These are phyloP conservation scores for Planococcus citri DNA, from an alignment of 1,140 invertebrate genomes.

Conservation along the genomic window DNA sequence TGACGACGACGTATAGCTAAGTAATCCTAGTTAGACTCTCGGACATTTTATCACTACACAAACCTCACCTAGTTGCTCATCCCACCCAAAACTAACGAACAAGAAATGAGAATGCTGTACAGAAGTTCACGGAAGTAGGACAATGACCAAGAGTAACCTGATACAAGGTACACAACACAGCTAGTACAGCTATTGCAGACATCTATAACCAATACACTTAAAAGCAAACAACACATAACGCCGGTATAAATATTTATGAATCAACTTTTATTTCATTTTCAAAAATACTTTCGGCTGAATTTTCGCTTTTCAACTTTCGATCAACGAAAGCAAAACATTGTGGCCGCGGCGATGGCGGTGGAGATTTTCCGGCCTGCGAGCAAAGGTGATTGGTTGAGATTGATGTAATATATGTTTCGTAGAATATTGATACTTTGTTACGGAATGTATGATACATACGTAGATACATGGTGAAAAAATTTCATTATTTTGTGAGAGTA, in stretches of 20 bases:
- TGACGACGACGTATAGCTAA: no score
- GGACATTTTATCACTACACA: neutral
- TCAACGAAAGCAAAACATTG: neutral
- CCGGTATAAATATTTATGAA: constrained; percentile 15
- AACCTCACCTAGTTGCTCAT: constrained; percentile 13
- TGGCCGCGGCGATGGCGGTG: no score
- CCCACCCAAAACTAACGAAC: constrained; percentile 12
- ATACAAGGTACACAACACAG: constrained; percentile 12
- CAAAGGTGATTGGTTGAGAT: no score
- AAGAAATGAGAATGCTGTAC: constrained; percentile 18
- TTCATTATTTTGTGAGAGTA: no score
- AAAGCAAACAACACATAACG: constrained; percentile 10
- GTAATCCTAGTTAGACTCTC: neutral
- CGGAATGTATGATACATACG: no score
- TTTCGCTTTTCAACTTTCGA: constrained; percentile 12
- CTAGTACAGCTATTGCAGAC: constrained; percentile 13
- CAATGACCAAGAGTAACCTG: constrained; percentile 18
- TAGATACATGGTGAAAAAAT: no score
- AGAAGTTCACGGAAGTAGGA: constrained; percentile 20
- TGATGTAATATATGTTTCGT: no score
- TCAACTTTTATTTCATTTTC: constrained; percentile 4
- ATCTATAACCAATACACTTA: neutral
- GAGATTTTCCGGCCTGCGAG: no score
- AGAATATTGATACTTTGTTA: no score
- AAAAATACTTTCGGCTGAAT: neutral